Conservation (phyloP, 2,113 vertebrate species). For the Spilogale gracilis region DNA sequence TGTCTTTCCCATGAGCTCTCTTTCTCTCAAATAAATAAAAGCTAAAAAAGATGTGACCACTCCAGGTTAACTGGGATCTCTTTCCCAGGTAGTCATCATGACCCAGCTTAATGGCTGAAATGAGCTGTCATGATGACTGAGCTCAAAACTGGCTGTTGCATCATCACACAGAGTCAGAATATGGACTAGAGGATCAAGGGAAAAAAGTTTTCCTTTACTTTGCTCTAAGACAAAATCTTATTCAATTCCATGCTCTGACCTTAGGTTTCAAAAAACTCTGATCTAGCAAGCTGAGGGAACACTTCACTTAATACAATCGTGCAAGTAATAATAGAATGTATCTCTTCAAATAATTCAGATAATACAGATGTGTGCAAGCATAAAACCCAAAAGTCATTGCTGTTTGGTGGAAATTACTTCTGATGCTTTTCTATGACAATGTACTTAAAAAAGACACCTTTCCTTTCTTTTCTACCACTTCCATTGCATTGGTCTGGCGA, state of each 20-base stretch:
- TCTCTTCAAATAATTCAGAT: not conserved
- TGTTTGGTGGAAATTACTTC: not conserved
- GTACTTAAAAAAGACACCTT: not conserved
- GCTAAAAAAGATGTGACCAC: not conserved
- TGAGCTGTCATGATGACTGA: slow-evolving; percentile 20
- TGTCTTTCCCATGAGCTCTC: not conserved
- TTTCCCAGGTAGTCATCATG: not conserved
- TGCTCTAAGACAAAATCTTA: not conserved
- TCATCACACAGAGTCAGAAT: not conserved
- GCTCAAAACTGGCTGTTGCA: not conserved
- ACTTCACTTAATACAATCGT: not conserved
- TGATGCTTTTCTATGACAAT: not conserved
- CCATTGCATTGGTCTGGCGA: not conserved
- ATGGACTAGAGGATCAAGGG: not conserved
- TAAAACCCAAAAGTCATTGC: not conserved
- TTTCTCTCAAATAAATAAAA: not conserved
- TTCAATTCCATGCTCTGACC: not conserved
- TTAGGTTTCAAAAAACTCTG: not conserved
- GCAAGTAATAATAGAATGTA: not conserved
- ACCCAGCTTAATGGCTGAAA: not conserved
- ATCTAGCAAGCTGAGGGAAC: not conserved
- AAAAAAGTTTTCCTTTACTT: not conserved
- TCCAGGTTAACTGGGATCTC: not conserved
- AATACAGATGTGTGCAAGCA: too few relatives aligned
- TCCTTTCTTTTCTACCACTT: not conserved